A percentile compares a stretch with the other conserved stretches of the same genome.
These are phyloP conservation scores for Hyles euphorbiae DNA, from an alignment of 1,140 invertebrate species.

Conservation along the genomic window DNA sequence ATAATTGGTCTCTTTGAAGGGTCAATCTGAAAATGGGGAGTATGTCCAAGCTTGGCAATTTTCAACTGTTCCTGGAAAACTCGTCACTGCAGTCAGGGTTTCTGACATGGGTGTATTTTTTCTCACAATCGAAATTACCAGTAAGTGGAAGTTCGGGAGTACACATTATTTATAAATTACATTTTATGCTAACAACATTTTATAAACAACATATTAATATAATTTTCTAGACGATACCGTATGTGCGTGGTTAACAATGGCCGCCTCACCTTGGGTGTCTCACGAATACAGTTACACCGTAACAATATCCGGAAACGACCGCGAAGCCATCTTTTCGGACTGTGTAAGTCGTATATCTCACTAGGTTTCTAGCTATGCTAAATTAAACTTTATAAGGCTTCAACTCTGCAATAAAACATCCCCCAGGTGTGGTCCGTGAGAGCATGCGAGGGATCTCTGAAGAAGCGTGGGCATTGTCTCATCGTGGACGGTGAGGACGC, in stretches of 20 bases:
- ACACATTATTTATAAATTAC: background rate
- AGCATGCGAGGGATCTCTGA: slow-evolving; percentile 59
- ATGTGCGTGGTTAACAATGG: slow-evolving; percentile 61
- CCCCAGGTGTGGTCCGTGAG: slow-evolving; percentile 62
- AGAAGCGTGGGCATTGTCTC: slow-evolving; percentile 56
- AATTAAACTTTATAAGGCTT: no score
- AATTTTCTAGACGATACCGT: slow-evolving; percentile 41
- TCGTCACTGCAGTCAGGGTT: slow-evolving; percentile 57
- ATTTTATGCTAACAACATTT: background rate
- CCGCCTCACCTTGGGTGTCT: slow-evolving; percentile 55
- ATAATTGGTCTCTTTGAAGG: slow-evolving; percentile 33
- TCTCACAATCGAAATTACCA: slow-evolving; percentile 57
- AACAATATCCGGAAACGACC: slow-evolving; percentile 63
- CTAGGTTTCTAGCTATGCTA: no score
- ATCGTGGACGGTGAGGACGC: slow-evolving; percentile 43
- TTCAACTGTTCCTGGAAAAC: slow-evolving; percentile 49
- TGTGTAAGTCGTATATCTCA: slow-evolving; percentile 39
- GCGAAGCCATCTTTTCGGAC: slow-evolving; percentile 66
- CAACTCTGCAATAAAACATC: slow-evolving; percentile 3
- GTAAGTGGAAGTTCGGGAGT: slow-evolving; percentile 33
- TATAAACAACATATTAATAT: background rate
- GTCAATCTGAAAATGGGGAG: slow-evolving; percentile 59
- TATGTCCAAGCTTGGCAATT: slow-evolving; percentile 68
- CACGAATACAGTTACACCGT: slow-evolving; percentile 53
- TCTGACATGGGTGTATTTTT: slow-evolving; percentile 66